Evolutionary conservation across 2,113 vertebrate genomes (phyloP), one percentile per base, ranked within the genome.

Genomic region (Sapayoa aenigma): DNA sequence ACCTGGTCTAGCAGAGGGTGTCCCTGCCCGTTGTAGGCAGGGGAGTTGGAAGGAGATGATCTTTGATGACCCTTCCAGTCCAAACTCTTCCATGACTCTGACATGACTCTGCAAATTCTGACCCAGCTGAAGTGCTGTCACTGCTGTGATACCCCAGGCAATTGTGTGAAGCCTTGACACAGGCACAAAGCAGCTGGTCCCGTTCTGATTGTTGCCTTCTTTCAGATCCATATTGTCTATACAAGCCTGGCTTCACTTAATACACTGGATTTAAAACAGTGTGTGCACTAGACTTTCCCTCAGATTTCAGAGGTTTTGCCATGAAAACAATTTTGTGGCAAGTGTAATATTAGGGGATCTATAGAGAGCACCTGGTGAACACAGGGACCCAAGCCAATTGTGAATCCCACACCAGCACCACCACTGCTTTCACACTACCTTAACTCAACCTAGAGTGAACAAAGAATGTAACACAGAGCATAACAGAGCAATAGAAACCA

Each of bases 91-190:
- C 3, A 41, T 6, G 28, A 14, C n/a, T 53, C 23, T 30, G 3
- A 53, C 16, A 21, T 41, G 23, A 30, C 53, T 82, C 22, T 67
- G 59, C 35, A 35, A 33, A 75, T 25, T 6, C 60, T 44, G 27
- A 27, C 42, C 9, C 68, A 77, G 6, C 20, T 37, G n/a, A 4
- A 24, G 52, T 3, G 21, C 49, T 65, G 33, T 27, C 58, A 60
- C 37, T 42, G 44, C 42, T 60, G 50, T 33, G 63, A 2, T 28
- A 50, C 15, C 30, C 55, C 24, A 16, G 28, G 42, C 33, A 8
- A 24, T 2, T 11, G 41, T 33, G 14, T 11, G 16, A 31, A 50
- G 37, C 14, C 24, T 59, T 21, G 1, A 9, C 41, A 33, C 0
- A 20, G 60, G 56, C 47, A 42, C 58, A 31, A 14, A 63, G 72